These are phyloP conservation scores for Cynopterus brachyotis DNA, from an alignment of 2,113 vertebrate genomes.

Conservation along the genomic window DNA sequence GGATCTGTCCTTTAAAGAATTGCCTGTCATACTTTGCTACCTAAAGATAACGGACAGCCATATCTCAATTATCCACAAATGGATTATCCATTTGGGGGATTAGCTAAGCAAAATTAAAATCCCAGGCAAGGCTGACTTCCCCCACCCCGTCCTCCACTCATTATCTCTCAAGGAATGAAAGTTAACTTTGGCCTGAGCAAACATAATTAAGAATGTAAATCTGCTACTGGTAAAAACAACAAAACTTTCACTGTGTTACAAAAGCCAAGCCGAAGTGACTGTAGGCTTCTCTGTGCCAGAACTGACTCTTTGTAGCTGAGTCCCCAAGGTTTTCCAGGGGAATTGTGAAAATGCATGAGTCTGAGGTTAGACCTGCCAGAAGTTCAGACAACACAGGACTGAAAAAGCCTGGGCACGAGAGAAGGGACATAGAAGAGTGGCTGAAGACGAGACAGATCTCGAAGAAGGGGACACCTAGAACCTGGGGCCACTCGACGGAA, in stretches of 20 bases:
- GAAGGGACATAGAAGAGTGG: not conserved
- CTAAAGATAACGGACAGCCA: slow-evolving; percentile 38
- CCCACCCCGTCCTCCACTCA: not conserved
- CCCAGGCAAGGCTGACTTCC: not conserved
- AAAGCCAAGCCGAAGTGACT: not conserved
- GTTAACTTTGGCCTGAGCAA: slow-evolving; percentile 18
- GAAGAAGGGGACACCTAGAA: not conserved
- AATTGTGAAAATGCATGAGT: not conserved
- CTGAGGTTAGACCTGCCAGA: not conserved
- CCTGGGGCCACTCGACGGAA: not conserved
- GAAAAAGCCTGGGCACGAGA: not conserved
- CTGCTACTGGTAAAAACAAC: not conserved
- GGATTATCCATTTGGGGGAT: slow-evolving; percentile 40
- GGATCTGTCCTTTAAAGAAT: not conserved
- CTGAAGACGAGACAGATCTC: not conserved
- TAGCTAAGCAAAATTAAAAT: slow-evolving; percentile 50
- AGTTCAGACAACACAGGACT: slow-evolving; percentile 9
- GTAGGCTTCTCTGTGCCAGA: slow-evolving; percentile 1
- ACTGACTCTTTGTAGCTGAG: not conserved
- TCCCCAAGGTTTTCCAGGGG: not conserved
- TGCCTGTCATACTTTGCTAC: slow-evolving; percentile 16
- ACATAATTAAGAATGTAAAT: slow-evolving; percentile 42
- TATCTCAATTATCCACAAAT: slow-evolving; percentile 42
- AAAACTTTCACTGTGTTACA: not conserved
- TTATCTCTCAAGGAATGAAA: slow-evolving; percentile 24